Evolutionary conservation across 2,888 invertebrate genomes (phyloP), one percentile per base, ranked within the genome.

Genomic region (Parapristionchus giblindavisi): DNA sequence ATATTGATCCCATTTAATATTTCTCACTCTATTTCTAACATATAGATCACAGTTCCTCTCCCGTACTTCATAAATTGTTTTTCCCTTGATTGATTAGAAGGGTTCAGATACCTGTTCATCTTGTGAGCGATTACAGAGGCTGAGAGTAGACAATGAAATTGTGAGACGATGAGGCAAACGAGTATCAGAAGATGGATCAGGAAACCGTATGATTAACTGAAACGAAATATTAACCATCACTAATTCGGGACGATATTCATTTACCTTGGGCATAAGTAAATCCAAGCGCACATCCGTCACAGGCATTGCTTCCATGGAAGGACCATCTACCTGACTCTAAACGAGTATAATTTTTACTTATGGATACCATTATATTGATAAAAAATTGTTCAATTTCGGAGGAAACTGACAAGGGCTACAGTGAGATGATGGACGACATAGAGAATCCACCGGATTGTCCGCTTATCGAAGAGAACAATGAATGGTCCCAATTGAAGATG

Each of bases 401-500:
- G 54, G 1, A n/a, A 29, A 77, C 78, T 72, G 27, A 81, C 82
- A 66, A 83, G 73, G 32, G 81, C 92, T 83, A 93, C 93, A 87
- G 93, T 92, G 24, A 97, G 91, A 90, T 94, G 95, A 74, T 96
- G 91, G 43, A 93, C 92, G 89, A 99, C 97, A 43, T 95, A 94
- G 87, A 95, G 95, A 75, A 95, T 91, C 98, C 98, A 99, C 76
- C 97, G 90, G 79, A 94, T 91, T 75, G 96, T 96, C 78, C 93
- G 91, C 75, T 93, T 91, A 89, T 99, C 97, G 87, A 97, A 92
- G 65, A 92, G 92, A 58, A 97, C 90, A 84, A 94, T 92, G 71
- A 97, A 91, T 0, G 98, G 98, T 89, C 96, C 95, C 38, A 96
- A 89, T 87, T 96, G 94, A 21, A 94, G 92, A 89, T 94, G 97